A percentile compares a stretch with the other conserved stretches of the same genome.
These are phyloP conservation scores for Colossoma macropomum DNA, from an alignment of 2,113 vertebrate species.

Conservation along the genomic window DNA sequence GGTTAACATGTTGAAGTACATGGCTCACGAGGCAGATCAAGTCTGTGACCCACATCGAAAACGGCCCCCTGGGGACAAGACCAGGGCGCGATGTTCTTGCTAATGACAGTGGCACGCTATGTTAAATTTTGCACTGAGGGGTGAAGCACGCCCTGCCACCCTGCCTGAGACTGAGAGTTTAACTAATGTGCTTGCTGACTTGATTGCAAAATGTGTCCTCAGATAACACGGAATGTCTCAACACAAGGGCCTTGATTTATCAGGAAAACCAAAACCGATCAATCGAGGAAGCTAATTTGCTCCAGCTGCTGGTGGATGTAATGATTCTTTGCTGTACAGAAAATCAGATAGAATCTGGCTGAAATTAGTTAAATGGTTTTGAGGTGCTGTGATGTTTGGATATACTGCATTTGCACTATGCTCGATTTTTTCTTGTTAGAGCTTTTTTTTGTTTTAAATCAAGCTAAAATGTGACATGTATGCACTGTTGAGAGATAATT, in stretches of 20 bases:
- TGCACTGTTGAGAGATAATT: too few species aligned
- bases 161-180: slow-evolving; percentile 14
- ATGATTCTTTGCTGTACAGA: not conserved
- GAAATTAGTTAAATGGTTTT: slow-evolving; percentile 17
- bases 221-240: slow-evolving; percentile 21
- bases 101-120: slow-evolving; percentile 32
- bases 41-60: slow-evolving; percentile 63
- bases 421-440: too few species aligned
- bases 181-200: slow-evolving; percentile 19
- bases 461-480: not conserved
- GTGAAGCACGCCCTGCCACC: slow-evolving; percentile 33
- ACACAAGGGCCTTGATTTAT: slow-evolving; percentile 34
- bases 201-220: slow-evolving; percentile 27
- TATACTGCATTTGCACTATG: not conserved
- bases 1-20: slow-evolving; percentile 64
- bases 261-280: slow-evolving; percentile 4
- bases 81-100: slow-evolving; percentile 12
- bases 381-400: not conserved
- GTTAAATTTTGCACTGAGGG: slow-evolving; percentile 34
- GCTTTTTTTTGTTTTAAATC: too few species aligned
- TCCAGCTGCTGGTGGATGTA: not conserved
- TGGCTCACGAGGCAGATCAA: slow-evolving; percentile 65
- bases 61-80: slow-evolving; percentile 60
- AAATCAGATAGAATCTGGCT: slow-evolving; percentile 14
- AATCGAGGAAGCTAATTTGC: not conserved